Conservation (phyloP, 2,113 vertebrate species). For the Lathamus discolor region DNA sequence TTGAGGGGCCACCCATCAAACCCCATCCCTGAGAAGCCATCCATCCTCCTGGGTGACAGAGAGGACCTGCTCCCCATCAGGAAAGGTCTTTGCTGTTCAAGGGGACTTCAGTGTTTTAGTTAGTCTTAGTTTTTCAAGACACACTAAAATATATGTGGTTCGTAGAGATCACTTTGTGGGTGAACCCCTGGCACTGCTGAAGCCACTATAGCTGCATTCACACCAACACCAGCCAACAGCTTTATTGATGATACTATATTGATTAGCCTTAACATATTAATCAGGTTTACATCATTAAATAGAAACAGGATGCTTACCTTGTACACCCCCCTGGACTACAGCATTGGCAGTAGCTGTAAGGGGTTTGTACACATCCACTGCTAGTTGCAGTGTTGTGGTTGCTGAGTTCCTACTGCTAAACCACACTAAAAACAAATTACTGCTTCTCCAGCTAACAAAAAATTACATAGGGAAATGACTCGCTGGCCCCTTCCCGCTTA, state of each 20-base stretch:
- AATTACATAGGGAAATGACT: background rate
- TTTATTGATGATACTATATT: background rate
- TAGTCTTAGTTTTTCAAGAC: background rate
- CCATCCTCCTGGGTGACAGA: background rate
- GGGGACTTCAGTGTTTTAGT: background rate
- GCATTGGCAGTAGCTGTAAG: background rate
- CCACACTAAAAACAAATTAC: background rate
- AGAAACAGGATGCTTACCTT: background rate
- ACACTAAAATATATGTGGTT: background rate
- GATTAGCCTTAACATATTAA: background rate
- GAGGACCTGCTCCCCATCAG: background rate
- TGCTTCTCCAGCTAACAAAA: constrained; percentile 16
- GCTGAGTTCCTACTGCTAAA: background rate
- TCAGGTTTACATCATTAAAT: background rate
- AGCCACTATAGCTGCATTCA: background rate
- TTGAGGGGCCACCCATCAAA: background rate
- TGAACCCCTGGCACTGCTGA: background rate
- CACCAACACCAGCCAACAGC: background rate
- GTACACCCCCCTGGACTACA: background rate
- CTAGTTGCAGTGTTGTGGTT: background rate
- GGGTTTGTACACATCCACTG: background rate
- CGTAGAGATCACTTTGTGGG: background rate
- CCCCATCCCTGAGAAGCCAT: background rate
- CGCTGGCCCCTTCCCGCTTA: background rate
- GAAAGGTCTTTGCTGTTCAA: background rate